phyloP scores from a whole-genome alignment of 1,140 invertebrate species.

The Drosophila teissieri region DNA sequence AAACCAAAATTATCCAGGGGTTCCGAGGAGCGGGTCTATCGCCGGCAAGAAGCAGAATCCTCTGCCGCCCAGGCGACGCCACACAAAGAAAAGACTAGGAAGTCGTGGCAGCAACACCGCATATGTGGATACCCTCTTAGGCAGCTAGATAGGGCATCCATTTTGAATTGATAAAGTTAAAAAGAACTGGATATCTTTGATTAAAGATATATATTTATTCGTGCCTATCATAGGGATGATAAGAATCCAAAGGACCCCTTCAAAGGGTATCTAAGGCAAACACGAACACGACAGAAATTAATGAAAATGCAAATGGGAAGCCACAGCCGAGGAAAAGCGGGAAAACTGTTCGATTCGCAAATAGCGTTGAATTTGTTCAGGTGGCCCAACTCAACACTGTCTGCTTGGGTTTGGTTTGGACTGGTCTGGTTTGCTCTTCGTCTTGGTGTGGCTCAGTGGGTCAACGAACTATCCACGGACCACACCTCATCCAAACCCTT shows the following conservation, averaged over 20 bases:
- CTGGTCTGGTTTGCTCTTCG: too few relatives aligned
- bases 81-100: slow-evolving; percentile 11
- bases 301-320: slow-evolving; percentile 67
- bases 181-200: too few relatives aligned
- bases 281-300: slow-evolving; percentile 30
- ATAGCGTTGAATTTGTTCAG: slow-evolving; percentile 62
- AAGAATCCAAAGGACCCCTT: not conserved
- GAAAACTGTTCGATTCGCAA: slow-evolving; percentile 46
- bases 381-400: slow-evolving; percentile 23
- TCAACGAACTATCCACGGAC: slow-evolving; percentile 20
- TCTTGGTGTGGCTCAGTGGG: slow-evolving; percentile 21
- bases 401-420: slow-evolving; percentile 1
- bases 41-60: slow-evolving; percentile 20
- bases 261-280: slow-evolving; percentile 13
- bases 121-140: not conserved
- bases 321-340: slow-evolving; percentile 46
- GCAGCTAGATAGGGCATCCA: too few relatives aligned
- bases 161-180: too few relatives aligned
- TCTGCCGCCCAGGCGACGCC: slow-evolving; percentile 38
- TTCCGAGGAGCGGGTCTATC: slow-evolving; percentile 18
- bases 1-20: not conserved
- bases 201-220: not conserved
- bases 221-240: too few relatives aligned
- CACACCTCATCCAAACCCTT: slow-evolving; percentile 13
- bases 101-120: too few relatives aligned